Percentiles rank a stretch among this genome's conserved stretches.
Evolutionary conservation across 2,113 vertebrate genomes (phyloP).

Genomic region (Phylloscopus trochiloides): DNA sequence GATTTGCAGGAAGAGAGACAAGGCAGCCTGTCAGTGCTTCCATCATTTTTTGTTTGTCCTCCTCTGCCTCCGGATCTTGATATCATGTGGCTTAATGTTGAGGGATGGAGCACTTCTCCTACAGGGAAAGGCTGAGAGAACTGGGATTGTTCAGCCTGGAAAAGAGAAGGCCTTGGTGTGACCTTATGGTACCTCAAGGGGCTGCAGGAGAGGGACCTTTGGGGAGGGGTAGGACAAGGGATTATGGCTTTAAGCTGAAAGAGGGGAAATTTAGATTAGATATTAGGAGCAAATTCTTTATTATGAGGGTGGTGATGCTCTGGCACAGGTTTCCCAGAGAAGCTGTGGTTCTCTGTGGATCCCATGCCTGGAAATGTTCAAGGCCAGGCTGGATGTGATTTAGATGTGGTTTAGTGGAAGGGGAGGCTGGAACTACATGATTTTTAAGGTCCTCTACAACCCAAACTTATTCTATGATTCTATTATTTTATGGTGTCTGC

Average conservation of each 20-base stretch:
- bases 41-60: background rate
- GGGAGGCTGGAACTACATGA: background rate
- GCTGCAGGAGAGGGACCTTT: background rate
- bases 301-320: background rate
- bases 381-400: background rate
- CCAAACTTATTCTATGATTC: background rate
- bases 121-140: background rate
- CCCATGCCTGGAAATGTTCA: background rate
- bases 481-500: background rate
- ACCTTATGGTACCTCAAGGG: background rate
- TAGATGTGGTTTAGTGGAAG: background rate
- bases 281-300: background rate
- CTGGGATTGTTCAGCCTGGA: background rate
- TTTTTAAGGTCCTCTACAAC: background rate
- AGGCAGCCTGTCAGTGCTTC: fast-evolving
- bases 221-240: background rate
- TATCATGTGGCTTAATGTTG: background rate
- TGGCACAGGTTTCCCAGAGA: background rate
- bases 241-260: background rate
- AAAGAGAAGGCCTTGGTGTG: background rate
- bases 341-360: background rate
- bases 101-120: background rate
- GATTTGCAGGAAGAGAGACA: background rate
- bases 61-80: background rate
- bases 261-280: background rate